phyloP scores from a whole-genome alignment of 2,888 invertebrate species.

The Sisyra nigra region DNA sequence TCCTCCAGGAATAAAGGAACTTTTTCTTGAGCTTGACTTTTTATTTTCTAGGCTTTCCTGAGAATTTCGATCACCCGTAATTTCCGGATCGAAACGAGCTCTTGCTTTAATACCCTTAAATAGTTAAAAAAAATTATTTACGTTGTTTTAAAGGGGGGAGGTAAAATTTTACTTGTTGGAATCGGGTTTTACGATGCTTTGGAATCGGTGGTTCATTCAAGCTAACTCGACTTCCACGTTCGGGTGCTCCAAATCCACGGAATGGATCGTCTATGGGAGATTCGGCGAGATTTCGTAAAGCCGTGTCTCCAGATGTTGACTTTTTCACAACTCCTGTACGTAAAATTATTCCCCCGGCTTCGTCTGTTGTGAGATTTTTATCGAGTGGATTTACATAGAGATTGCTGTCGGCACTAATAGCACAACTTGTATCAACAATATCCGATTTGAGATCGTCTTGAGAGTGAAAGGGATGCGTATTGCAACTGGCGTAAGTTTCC shows the following conservation, averaged over 20 bases:
- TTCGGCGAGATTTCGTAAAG: constrained; percentile 43
- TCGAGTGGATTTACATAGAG: constrained; percentile 79
- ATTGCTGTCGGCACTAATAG: constrained; percentile 53
- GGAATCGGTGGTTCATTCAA: constrained; percentile 51
- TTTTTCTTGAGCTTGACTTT: constrained; percentile 26
- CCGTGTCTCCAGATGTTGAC: constrained; percentile 64
- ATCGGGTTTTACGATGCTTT: constrained; percentile 73
- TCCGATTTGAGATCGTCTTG: constrained; percentile 35
- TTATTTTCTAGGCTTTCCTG: constrained; percentile 33
- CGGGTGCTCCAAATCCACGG: constrained; percentile 28
- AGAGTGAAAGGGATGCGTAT: constrained; percentile 87
- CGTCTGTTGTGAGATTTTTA: constrained; percentile 16
- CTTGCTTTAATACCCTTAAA: constrained; percentile 24
- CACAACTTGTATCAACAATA: constrained; percentile 23
- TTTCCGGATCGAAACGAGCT: constrained; percentile 33
- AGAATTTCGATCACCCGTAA: constrained; percentile 24
- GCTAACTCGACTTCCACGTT: constrained; percentile 37
- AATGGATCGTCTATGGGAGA: constrained; percentile 39
- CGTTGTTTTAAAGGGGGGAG: neutral
- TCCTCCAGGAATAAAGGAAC: constrained; percentile 40
- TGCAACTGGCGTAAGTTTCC: constrained; percentile 92
- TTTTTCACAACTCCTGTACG: constrained; percentile 47
- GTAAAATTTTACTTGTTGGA: constrained; percentile 49
- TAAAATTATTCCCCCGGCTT: constrained; percentile 25
- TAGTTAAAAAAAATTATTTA: constrained; percentile 9